Evolutionary conservation across 2,888 invertebrate species (phyloP), one percentile per base, ranked within the genome.

Genomic region (Agrotis ipsilon): DNA sequence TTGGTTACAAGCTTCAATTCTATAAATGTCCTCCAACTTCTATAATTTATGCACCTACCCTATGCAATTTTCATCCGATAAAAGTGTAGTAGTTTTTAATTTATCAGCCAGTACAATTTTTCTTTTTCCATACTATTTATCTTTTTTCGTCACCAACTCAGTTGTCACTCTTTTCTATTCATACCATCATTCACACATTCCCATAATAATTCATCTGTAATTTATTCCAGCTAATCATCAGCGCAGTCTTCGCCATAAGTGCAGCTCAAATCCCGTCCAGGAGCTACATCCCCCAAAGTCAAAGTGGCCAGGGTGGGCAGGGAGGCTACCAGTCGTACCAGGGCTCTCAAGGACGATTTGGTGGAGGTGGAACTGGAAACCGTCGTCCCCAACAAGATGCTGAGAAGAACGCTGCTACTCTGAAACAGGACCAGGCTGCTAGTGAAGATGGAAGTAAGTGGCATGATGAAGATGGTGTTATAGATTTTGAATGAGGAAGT

Each of bases 261-360:
- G 93, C 92, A 68, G 93, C 91, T 1, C 90, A 89, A 63, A 84
- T 93, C 0, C 94, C 94, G 2, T 91, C 93, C 0, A 88, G 88
- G 14, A 89, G 67, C 60, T 93, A 92, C 69, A 88, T 94, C 19
- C 93, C 93, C 3, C 92, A 88, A 74, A 83, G 74, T 18, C 85
- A 87, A 67, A 86, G 85, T 0, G 74, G 74, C 5, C 76, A 74
- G 27, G 64, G 76, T 0, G 68, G 75, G 0, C 71, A 76, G 21
- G 74, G 75, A 7, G 71, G 75, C 16, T 72, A 67, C 60, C 76
- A 75, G 32, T 43, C 52, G 13, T 27, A 11, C 16, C 76, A 75
- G 9, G 61, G 60, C 6, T 64, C 77, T 18, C 81, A 76, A 59
- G 45, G 59, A 6, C 16, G 19, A 11, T 58, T 59, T 48, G 81